phyloP scores from a whole-genome alignment of 2,797 vertebrate genomes.

The Numenius phaeopus region DNA sequence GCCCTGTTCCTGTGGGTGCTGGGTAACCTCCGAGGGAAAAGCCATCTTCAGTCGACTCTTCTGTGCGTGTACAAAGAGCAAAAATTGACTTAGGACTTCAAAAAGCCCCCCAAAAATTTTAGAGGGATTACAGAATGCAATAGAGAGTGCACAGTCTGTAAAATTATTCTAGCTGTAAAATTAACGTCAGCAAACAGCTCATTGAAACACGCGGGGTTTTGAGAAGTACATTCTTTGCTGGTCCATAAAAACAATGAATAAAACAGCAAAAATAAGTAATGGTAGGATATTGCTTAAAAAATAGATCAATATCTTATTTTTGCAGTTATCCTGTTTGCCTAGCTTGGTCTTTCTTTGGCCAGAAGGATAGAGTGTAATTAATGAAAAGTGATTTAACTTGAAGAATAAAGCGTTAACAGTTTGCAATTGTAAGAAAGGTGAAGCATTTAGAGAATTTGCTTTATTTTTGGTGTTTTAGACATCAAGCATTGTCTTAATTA shows the following conservation, averaged over 20 bases:
- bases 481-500: not conserved
- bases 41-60: not conserved
- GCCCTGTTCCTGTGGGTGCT: not conserved
- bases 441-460: not conserved
- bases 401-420: not conserved
- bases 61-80: not conserved
- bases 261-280: not conserved
- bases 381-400: not conserved
- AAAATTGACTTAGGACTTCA: not conserved
- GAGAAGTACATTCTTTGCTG: not conserved
- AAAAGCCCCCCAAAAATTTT: not conserved
- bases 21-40: not conserved
- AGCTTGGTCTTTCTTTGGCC: slow-evolving; percentile 6
- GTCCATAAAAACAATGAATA: not conserved
- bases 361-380: not conserved
- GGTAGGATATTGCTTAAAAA: not conserved
- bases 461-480: not conserved
- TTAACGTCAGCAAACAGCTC: not conserved
- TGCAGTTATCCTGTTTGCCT: not conserved
- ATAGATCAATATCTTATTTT: not conserved
- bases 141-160: not conserved
- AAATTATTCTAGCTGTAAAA: not conserved
- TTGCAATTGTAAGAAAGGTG: not conserved
- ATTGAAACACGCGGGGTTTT: not conserved
- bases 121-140: not conserved